Evolutionary conservation across 2,888 invertebrate species (phyloP).

Genomic region (Drosophila birchii): DNA sequence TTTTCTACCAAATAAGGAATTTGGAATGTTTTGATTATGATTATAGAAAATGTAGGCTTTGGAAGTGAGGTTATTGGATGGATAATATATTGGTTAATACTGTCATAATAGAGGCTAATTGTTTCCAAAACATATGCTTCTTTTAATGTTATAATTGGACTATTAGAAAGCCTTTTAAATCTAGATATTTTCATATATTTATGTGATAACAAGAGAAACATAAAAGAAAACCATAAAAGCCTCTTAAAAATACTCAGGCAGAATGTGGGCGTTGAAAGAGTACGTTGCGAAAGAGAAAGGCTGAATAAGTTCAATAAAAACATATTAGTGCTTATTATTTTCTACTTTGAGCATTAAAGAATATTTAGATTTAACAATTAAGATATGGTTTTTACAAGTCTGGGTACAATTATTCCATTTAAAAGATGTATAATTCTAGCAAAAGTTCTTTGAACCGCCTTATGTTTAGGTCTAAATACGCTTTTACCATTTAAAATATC

Average conservation of each 20-base stretch:
- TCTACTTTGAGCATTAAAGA: neutral
- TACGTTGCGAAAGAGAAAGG: neutral
- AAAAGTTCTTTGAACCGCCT: too few relatives aligned
- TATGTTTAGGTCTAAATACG: neutral
- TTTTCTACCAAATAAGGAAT: neutral
- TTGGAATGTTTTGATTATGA: neutral
- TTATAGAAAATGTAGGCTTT: neutral
- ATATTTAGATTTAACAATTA: neutral
- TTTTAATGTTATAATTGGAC: neutral
- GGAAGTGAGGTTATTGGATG: too few relatives aligned
- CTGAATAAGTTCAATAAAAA: neutral
- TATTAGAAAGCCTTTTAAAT: neutral
- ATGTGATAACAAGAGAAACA: conserved; percentile 1
- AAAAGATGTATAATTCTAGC: too few relatives aligned
- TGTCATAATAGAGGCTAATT: neutral
- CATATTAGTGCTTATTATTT: too few relatives aligned
- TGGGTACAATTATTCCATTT: too few relatives aligned
- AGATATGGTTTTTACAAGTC: too few relatives aligned
- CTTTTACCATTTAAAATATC: neutral
- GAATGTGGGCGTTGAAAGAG: neutral
- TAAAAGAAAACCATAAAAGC: neutral
- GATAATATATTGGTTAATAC: neutral
- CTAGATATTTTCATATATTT: neutral
- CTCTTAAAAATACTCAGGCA: neutral
- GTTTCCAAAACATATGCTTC: neutral